A percentile compares a stretch with the other conserved stretches of the same genome.
phyloP scores from a whole-genome alignment of 2,113 vertebrate species.

The Zosterops japonicus region DNA sequence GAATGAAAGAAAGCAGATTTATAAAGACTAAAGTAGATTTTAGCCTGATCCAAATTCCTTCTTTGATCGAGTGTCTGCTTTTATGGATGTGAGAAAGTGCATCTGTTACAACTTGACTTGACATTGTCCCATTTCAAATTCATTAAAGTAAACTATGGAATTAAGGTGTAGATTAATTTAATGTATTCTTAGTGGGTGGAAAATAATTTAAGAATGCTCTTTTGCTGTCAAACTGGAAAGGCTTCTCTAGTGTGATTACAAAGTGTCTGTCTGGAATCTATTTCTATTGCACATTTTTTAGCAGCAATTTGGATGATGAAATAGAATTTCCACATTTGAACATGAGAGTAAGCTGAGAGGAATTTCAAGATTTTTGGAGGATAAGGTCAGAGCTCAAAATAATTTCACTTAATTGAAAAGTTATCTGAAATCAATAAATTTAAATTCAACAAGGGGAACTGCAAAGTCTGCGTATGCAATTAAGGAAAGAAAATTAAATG shows the following conservation, averaged over 20 bases:
- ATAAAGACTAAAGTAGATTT: neutral
- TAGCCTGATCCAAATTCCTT: neutral
- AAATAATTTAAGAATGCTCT: neutral
- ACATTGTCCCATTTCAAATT: neutral
- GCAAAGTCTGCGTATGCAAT: neutral
- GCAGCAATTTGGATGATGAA: neutral
- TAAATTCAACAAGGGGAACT: neutral
- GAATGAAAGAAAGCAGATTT: neutral
- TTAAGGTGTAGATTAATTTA: constrained; percentile 1
- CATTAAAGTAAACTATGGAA: neutral
- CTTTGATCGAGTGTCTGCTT: neutral
- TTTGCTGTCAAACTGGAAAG: constrained; percentile 35
- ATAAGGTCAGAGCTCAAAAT: neutral
- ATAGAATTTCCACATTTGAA: constrained; percentile 10
- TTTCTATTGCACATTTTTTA: neutral
- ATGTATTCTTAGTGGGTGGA: neutral
- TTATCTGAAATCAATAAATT: neutral
- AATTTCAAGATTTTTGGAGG: neutral
- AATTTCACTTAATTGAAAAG: neutral
- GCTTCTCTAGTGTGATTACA: neutral
- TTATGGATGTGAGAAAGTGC: neutral
- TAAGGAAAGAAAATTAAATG: neutral
- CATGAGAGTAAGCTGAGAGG: neutral
- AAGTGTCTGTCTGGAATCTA: neutral
- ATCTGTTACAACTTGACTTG: neutral